Conservation (phyloP, 2,113 vertebrate species). For the Aldabrachelys gigantea region DNA sequence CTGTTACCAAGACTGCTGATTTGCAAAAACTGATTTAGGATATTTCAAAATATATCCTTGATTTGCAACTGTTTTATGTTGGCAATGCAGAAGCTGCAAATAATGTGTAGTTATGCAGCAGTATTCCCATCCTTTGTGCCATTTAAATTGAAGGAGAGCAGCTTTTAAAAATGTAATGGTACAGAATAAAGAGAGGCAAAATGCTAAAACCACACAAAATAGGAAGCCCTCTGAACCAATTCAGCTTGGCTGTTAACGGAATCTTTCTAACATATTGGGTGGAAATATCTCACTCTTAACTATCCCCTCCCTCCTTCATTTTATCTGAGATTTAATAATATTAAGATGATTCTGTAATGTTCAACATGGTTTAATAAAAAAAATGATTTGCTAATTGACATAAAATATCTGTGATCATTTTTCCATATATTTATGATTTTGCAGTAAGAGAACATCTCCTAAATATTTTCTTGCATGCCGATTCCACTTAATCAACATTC, state of each 20-base stretch:
- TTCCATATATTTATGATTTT: conserved; percentile 50
- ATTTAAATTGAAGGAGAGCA: conserved; percentile 56
- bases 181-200: conserved; percentile 28
- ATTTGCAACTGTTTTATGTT: conserved; percentile 62
- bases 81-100: conserved; percentile 49
- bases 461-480: conserved; percentile 69
- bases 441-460: conserved; percentile 58
- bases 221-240: conserved; percentile 7
- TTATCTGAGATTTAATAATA: conserved; percentile 50
- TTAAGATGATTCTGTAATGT: conserved; percentile 19
- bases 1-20: conserved; percentile 39
- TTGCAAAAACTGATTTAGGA: conserved; percentile 64
- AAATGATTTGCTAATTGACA: conserved; percentile 70
- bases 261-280: conserved; percentile 45
- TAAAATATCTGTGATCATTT: conserved; percentile 70
- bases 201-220: conserved; percentile 5
- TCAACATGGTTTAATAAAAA: conserved; percentile 59
- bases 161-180: not conserved
- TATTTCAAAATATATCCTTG: conserved; percentile 60
- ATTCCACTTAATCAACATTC: conserved; percentile 53
- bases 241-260: conserved; percentile 57
- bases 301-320: conserved; percentile 15
- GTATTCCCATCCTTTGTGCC: conserved; percentile 52
- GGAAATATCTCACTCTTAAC: conserved; percentile 34
- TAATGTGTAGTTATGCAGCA: conserved; percentile 56